Evolutionary conservation across 2,113 vertebrate species (phyloP).

Genomic region (Microcebus murinus): DNA sequence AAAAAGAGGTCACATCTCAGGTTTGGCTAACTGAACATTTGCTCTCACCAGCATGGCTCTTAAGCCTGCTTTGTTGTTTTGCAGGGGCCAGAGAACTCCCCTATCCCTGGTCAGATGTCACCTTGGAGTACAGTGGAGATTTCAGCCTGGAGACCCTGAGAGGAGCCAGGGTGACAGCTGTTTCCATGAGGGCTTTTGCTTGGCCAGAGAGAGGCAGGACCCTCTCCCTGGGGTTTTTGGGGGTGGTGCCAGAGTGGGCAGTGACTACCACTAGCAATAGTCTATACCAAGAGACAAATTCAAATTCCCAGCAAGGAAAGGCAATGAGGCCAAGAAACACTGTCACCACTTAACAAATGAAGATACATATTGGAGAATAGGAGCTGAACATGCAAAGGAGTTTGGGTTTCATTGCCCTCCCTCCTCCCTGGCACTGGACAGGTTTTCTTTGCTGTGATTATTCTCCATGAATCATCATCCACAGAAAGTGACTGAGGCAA

Average conservation of each 20-base stretch:
- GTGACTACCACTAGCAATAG: background rate
- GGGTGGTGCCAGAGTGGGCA: background rate
- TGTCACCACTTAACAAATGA: background rate
- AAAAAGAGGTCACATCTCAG: constrained; percentile 13
- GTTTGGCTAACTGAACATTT: background rate
- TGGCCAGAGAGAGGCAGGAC: background rate
- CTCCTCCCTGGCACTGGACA: background rate
- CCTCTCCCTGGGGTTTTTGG: background rate
- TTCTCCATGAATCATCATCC: constrained; percentile 68
- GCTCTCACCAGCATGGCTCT: background rate
- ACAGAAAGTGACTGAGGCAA: constrained; percentile 54
- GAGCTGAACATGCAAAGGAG: background rate
- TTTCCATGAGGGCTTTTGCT: background rate
- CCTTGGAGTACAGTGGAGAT: background rate
- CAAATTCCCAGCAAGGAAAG: background rate
- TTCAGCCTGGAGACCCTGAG: background rate
- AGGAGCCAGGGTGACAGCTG: background rate
- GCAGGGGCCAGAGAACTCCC: background rate
- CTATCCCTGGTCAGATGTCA: background rate
- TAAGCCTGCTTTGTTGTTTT: background rate
- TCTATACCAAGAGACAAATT: background rate
- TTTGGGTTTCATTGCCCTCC: background rate
- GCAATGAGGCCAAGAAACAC: background rate
- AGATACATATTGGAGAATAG: background rate
- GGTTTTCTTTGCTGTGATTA: constrained; percentile 67